Conservation (phyloP, 2,797 vertebrate genomes). For the Sebastes paucispinis region DNA sequence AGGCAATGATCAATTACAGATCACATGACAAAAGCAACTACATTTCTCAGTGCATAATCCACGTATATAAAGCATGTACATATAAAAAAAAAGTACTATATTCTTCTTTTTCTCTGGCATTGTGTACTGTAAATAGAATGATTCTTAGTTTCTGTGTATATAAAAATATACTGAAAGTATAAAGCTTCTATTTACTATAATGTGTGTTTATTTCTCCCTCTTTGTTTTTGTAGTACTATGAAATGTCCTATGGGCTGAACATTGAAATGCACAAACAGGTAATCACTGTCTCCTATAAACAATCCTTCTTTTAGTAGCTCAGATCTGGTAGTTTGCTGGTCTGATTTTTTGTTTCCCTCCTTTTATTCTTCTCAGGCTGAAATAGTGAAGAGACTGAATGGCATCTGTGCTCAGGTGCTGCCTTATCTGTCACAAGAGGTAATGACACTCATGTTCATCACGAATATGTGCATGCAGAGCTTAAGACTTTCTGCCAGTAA, state of each 20-base stretch:
- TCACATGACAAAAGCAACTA: background rate
- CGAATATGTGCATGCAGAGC: background rate
- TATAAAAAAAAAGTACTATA: too few relatives aligned
- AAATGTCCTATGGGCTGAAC: constrained; percentile 98
- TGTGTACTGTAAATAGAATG: background rate
- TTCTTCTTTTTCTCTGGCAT: background rate
- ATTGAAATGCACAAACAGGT: constrained; percentile 99
- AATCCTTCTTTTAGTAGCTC: too few relatives aligned
- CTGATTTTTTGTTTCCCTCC: background rate
- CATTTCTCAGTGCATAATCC: background rate
- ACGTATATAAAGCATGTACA: background rate
- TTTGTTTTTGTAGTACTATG: constrained; percentile 87
- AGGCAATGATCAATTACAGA: background rate
- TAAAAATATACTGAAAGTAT: background rate
- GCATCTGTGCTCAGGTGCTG: constrained; percentile 97
- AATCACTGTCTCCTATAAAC: background rate
- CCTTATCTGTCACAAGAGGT: constrained; percentile 99
- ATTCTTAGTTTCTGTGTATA: background rate
- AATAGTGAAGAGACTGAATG: constrained; percentile 98
- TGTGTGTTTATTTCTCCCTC: background rate
- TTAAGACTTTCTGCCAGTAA: background rate
- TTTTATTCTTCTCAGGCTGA: constrained; percentile 85
- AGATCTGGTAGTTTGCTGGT: background rate
- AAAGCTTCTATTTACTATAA: background rate
- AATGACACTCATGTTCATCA: constrained; percentile 16